Conservation (phyloP, 2,113 vertebrate species). For the Casuarius casuarius region DNA sequence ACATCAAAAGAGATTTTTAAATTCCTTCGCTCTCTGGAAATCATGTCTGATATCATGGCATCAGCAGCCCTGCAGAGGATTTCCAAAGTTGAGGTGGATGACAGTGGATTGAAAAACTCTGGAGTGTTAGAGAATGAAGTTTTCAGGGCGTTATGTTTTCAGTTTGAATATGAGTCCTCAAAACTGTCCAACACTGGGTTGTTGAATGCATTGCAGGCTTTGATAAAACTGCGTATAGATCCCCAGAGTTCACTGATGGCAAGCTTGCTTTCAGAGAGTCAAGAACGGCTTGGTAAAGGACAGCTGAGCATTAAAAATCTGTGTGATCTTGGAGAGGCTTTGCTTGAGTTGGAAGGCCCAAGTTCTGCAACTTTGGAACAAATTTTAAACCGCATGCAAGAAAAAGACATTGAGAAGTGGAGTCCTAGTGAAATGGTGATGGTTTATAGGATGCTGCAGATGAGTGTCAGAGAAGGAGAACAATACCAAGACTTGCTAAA, state of each 20-base stretch:
- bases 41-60: conserved; percentile 80
- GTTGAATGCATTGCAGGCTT: conserved; percentile 81
- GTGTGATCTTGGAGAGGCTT: conserved; percentile 81
- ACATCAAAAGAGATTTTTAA: conserved; percentile 80
- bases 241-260: conserved; percentile 79
- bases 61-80: conserved; percentile 82
- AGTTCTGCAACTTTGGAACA: conserved; percentile 60
- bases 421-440: conserved; percentile 72
- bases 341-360: conserved; percentile 78
- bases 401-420: conserved; percentile 72
- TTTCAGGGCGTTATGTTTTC: conserved; percentile 83
- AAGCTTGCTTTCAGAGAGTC: conserved; percentile 81
- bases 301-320: conserved; percentile 75
- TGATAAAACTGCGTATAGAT: conserved; percentile 80
- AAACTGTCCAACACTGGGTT: conserved; percentile 77
- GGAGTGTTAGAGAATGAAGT: conserved; percentile 73
- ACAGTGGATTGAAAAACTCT: conserved; percentile 55
- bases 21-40: conserved; percentile 72
- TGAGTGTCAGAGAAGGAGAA: conserved; percentile 31
- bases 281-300: conserved; percentile 75
- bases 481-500: conserved; percentile 80
- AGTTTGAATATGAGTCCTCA: conserved; percentile 78
- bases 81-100: conserved; percentile 81
- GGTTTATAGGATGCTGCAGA: conserved; percentile 83
- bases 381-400: conserved; percentile 77